phyloP scores from a whole-genome alignment of 2,113 vertebrate species.

The Vicugna pacos region DNA sequence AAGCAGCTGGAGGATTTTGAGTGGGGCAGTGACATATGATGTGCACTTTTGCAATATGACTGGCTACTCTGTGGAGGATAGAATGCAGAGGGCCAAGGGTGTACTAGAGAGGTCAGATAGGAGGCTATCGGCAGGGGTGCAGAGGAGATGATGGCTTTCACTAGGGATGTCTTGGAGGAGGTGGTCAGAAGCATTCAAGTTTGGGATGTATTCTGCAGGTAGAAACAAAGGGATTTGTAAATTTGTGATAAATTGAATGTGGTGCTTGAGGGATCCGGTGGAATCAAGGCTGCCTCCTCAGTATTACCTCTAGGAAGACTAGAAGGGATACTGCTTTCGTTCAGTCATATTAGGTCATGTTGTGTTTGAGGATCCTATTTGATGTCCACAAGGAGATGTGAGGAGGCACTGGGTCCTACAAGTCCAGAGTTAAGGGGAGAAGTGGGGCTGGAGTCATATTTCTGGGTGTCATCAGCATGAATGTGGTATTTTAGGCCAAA shows the following conservation, averaged over 20 bases:
- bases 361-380: neutral
- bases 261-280: neutral
- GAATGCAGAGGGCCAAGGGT: neutral
- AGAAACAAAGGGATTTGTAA: neutral
- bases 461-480: neutral
- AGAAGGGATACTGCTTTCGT: neutral
- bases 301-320: neutral
- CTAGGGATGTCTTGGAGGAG: neutral
- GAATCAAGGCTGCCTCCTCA: neutral
- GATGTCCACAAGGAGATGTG: neutral
- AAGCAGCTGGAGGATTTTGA: neutral
- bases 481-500: neutral
- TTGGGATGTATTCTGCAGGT: neutral
- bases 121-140: neutral
- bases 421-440: neutral
- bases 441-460: neutral
- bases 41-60: neutral
- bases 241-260: neutral
- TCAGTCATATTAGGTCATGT: neutral
- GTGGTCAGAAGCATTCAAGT: neutral
- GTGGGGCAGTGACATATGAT: neutral
- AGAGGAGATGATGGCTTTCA: neutral
- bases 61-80: neutral
- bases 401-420: neutral
- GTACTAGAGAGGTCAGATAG: neutral